Evolutionary conservation across 2,888 invertebrate genomes (phyloP).

Genomic region (Ceraclea dissimilis): DNA sequence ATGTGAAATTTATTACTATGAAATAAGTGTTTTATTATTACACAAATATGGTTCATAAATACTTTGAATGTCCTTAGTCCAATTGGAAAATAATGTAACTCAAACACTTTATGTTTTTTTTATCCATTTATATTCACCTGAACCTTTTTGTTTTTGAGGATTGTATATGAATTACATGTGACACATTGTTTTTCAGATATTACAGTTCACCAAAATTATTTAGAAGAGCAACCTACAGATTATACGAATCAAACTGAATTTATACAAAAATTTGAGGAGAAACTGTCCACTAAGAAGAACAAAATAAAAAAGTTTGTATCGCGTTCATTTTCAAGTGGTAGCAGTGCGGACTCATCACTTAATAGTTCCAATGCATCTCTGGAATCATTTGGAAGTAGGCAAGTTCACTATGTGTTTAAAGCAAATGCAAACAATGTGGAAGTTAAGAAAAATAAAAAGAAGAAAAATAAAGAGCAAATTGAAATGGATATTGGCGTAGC

Average conservation of each 20-base stretch:
- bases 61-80: no score
- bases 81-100: no score
- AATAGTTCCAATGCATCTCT: slow-evolving; percentile 12
- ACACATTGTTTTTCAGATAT: slow-evolving; percentile 35
- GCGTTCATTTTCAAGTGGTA: slow-evolving; percentile 12
- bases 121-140: no score
- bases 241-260: slow-evolving; percentile 46
- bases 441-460: slow-evolving; percentile 2
- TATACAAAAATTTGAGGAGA: slow-evolving; percentile 44
- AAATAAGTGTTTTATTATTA: no score
- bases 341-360: background rate
- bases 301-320: background rate
- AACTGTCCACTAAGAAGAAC: slow-evolving; percentile 28
- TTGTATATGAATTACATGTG: no score
- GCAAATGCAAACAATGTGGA: slow-evolving; percentile 13
- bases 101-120: no score
- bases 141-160: no score
- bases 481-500: slow-evolving; percentile 14
- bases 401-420: background rate
- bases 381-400: background rate
- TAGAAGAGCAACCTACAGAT: slow-evolving; percentile 38
- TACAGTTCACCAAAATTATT: slow-evolving; percentile 39
- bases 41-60: no score
- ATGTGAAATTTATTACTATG: no score
- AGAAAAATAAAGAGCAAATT: slow-evolving; percentile 8